phyloP scores from a whole-genome alignment of 2,888 invertebrate species.

The Hemicrepidius hirtus region DNA sequence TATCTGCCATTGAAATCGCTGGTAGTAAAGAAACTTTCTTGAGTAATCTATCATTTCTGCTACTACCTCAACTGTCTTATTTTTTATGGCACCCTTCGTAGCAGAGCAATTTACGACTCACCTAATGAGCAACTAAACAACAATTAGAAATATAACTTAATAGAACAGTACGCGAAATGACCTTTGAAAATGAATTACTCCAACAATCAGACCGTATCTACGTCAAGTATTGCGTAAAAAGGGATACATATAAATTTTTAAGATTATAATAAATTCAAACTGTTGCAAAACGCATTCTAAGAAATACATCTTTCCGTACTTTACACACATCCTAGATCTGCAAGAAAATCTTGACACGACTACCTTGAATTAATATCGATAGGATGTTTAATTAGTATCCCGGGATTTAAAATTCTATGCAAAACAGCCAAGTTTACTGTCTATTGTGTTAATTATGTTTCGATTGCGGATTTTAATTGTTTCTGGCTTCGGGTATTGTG shows the following conservation, averaged over 20 bases:
- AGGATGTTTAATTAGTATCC: constrained; percentile 14
- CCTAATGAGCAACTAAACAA: not conserved
- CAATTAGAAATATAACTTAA: constrained; percentile 15
- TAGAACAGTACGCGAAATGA: constrained; percentile 5
- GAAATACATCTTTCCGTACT: constrained; percentile 7
- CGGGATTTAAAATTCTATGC: constrained; percentile 8
- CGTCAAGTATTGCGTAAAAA: constrained; percentile 62
- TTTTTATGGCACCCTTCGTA: constrained; percentile 11
- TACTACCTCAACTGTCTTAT: not conserved
- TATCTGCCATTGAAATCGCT: too few relatives aligned
- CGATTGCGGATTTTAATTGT: not conserved
- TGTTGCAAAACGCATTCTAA: constrained; percentile 22
- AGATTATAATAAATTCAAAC: constrained; percentile 27
- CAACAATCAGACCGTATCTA: constrained; percentile 62
- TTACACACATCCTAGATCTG: constrained; percentile 8
- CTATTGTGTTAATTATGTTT: not conserved
- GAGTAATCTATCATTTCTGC: too few relatives aligned
- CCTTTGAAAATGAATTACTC: constrained; percentile 19
- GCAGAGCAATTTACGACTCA: constrained; percentile 8
- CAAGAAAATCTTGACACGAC: constrained; percentile 9
- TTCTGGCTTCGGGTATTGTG: not conserved
- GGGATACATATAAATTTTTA: constrained; percentile 41
- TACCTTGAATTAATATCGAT: constrained; percentile 19
- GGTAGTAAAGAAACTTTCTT: too few relatives aligned
- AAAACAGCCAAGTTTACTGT: constrained; percentile 17